These are phyloP conservation scores for Stenopsyche tienmushanensis DNA, from an alignment of 1,140 invertebrate species.

Conservation along the genomic window DNA sequence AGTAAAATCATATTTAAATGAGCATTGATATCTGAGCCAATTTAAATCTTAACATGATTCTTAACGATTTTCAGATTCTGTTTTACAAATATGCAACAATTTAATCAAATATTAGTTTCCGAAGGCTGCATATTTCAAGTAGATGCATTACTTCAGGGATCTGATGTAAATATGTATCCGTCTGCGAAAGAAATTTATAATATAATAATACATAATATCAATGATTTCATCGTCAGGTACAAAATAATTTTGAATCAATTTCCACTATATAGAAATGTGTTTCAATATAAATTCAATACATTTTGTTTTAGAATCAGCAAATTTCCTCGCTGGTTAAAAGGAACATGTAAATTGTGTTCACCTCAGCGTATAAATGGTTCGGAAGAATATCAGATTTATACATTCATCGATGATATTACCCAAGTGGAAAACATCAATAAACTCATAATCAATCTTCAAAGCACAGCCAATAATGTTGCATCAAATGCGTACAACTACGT, in stretches of 20 bases:
- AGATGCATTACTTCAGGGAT: conserved; percentile 68
- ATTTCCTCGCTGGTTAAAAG: conserved; percentile 82
- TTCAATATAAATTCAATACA: conserved; percentile 5
- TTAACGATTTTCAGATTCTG: conserved; percentile 61
- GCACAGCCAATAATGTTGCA: conserved; percentile 63
- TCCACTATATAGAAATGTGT: background rate
- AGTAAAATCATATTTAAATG: conserved; percentile 44
- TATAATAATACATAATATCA: conserved; percentile 65
- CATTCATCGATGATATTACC: conserved; percentile 77
- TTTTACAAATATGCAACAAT: conserved; percentile 68
- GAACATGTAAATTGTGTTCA: conserved; percentile 73
- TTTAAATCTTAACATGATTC: no score
- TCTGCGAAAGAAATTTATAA: conserved; percentile 74
- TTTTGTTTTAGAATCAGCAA: conserved; percentile 60
- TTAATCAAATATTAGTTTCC: conserved; percentile 63
- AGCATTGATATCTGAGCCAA: background rate
- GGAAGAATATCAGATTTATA: conserved; percentile 63
- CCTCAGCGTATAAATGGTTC: conserved; percentile 57
- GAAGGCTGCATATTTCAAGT: conserved; percentile 73
- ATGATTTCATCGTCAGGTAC: conserved; percentile 66
- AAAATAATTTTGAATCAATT: background rate
- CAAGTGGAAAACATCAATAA: conserved; percentile 66
- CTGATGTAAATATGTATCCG: conserved; percentile 74
- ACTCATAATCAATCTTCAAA: conserved; percentile 64
- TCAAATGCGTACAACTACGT: conserved; percentile 65